phyloP scores from a whole-genome alignment of 2,113 vertebrate species.

The Tychaedon coryphoeus region DNA sequence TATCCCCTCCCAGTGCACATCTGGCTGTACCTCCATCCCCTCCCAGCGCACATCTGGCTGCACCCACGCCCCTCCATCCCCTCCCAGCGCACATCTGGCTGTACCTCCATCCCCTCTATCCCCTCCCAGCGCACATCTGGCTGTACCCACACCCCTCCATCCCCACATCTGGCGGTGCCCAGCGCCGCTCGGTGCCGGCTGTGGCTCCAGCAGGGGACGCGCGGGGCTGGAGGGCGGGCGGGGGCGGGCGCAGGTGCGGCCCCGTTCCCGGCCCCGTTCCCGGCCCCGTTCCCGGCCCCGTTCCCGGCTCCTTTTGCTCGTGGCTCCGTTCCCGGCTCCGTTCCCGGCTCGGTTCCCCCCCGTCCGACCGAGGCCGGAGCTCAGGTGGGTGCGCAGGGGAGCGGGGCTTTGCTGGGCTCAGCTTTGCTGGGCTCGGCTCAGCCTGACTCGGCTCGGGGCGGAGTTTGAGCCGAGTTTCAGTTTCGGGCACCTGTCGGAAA shows the following conservation, averaged over 20 bases:
- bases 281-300: no score
- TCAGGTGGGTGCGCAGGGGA: neutral
- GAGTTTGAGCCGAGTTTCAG: neutral
- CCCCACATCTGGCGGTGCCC: no score
- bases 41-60: neutral
- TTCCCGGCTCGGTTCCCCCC: conserved; percentile 1
- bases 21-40: neutral
- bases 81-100: neutral
- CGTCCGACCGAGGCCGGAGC: neutral
- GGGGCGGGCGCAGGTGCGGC: no score
- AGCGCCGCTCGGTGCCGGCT: neutral
- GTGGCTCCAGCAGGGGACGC: no score
- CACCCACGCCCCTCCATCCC: neutral
- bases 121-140: rapidly evolving
- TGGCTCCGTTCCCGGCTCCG: neutral
- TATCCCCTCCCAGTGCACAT: neutral
- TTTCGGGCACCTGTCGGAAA: rapidly evolving
- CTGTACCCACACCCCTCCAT: no score
- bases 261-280: no score
- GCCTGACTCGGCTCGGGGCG: neutral
- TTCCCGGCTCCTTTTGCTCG: no score
- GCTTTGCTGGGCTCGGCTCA: neutral
- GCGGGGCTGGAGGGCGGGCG: no score
- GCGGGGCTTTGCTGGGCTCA: neutral
- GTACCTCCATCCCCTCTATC: no score